Evolutionary conservation across 1,140 invertebrate genomes (phyloP).

Genomic region (Yoshiicerus persimilis): DNA sequence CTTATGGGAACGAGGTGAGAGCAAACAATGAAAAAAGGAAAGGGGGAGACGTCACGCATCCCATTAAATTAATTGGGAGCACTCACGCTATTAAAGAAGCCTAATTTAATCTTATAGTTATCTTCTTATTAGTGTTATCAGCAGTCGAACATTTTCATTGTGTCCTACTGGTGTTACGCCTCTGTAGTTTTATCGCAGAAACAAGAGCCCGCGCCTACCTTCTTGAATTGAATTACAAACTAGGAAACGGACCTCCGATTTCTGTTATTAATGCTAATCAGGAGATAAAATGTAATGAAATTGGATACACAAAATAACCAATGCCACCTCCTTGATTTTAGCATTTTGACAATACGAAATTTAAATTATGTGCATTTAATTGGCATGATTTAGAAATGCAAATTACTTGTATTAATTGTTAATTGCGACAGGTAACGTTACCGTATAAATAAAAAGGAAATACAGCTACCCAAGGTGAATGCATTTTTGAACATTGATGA

Average conservation of each 20-base stretch:
- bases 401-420: no score
- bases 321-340: no score
- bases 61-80: constrained; percentile 2
- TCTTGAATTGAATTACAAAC: background rate
- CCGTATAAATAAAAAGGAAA: no score
- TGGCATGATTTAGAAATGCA: no score
- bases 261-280: no score
- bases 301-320: no score
- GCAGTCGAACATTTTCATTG: background rate
- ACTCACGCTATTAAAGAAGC: background rate
- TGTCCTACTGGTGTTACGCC: background rate
- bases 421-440: no score
- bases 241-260: background rate
- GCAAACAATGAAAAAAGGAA: background rate
- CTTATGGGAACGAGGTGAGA: background rate
- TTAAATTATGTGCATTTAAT: no score
- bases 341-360: no score
- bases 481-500: no score
- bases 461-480: no score
- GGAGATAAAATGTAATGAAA: no score
- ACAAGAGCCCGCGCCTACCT: background rate
- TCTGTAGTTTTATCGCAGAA: background rate
- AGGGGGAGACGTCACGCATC: background rate
- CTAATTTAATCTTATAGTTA: background rate
- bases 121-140: background rate